These are phyloP conservation scores for Ascaphus truei DNA, from an alignment of 2,113 vertebrate genomes.

Conservation along the genomic window DNA sequence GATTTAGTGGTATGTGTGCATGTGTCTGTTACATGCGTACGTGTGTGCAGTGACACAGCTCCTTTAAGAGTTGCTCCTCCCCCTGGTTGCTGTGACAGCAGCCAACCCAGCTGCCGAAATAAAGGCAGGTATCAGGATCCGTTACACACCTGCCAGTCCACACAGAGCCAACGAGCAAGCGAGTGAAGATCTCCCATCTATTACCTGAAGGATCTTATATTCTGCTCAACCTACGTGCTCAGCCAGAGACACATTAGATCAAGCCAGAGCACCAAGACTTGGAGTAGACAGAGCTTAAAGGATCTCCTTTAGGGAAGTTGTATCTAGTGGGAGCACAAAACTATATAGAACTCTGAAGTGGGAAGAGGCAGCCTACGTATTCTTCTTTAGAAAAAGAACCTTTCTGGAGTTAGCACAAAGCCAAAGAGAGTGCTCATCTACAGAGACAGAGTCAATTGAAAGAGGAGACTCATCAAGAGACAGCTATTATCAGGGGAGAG, in stretches of 20 bases:
- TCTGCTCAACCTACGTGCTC: not conserved
- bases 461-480: too few species aligned
- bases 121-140: conserved; percentile 30
- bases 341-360: too few species aligned
- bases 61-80: conserved; percentile 25
- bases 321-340: too few species aligned
- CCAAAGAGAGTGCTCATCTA: not conserved
- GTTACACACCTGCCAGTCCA: conserved; percentile 26
- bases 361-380: not conserved
- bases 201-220: conserved; percentile 2
- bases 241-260: conserved; percentile 1
- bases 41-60: not conserved
- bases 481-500: too few species aligned
- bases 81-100: conserved; percentile 19
- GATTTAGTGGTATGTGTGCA: too few species aligned
- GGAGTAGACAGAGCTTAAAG: not conserved
- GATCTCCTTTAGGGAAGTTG: too few species aligned
- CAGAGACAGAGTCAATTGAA: too few species aligned
- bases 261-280: conserved; percentile 4
- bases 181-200: not conserved
- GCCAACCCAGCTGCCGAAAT: conserved; percentile 27
- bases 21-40: not conserved
- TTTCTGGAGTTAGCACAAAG: not conserved
- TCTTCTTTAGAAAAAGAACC: not conserved
- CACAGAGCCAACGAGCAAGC: not conserved